A percentile compares a stretch with the other conserved stretches of the same genome.
phyloP scores from a whole-genome alignment of 2,797 vertebrate species.

The Linurgus olivaceus region DNA sequence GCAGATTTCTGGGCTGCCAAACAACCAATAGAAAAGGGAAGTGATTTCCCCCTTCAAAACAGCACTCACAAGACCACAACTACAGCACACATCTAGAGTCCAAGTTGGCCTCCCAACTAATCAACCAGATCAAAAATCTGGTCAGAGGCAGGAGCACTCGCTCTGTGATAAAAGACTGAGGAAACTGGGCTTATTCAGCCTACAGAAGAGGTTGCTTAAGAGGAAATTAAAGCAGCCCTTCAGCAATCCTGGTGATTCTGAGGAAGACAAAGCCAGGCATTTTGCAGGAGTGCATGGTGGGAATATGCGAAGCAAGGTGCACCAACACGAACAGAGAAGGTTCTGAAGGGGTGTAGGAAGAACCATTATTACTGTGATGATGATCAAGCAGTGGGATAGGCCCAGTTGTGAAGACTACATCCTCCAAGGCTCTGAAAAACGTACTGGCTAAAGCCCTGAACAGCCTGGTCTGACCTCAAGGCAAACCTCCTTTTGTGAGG shows the following conservation, averaged over 20 bases:
- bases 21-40: neutral
- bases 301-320: neutral
- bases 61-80: neutral
- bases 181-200: neutral
- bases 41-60: neutral
- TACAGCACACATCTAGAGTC: neutral
- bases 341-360: neutral
- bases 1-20: neutral
- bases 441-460: neutral
- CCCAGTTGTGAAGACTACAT: accelerated
- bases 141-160: neutral
- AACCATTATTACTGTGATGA: neutral
- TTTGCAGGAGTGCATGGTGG: accelerated
- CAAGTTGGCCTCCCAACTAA: neutral
- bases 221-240: neutral
- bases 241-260: neutral
- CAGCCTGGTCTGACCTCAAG: neutral
- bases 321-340: neutral
- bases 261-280: neutral
- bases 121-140: neutral
- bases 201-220: neutral
- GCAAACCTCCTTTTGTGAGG: neutral
- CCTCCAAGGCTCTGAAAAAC: neutral
- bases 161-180: neutral
- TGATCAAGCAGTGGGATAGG: neutral